These are phyloP conservation scores for Phainopepla nitens DNA, from an alignment of 2,113 vertebrate genomes.

Conservation along the genomic window DNA sequence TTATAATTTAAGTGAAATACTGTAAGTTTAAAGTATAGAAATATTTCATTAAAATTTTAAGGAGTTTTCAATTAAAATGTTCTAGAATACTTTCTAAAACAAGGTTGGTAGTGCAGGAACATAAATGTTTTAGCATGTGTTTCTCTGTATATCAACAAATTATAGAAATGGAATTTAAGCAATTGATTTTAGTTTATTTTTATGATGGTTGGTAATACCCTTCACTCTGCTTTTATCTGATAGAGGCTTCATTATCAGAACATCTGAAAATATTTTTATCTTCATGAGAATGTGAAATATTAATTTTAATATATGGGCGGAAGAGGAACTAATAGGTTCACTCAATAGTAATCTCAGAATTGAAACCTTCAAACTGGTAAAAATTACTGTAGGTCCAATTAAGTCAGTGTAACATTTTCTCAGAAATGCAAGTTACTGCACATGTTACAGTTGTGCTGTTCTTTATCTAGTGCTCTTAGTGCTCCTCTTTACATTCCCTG, in stretches of 20 bases:
- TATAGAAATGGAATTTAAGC: background rate
- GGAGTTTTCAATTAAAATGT: background rate
- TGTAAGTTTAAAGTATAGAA: background rate
- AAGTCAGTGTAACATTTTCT: background rate
- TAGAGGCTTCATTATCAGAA: background rate
- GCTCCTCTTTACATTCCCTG: background rate
- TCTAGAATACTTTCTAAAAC: background rate
- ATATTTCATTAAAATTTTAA: background rate
- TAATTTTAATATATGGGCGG: background rate
- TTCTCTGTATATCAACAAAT: background rate
- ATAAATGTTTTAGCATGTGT: background rate
- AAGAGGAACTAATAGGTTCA: background rate
- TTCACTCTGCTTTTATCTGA: background rate
- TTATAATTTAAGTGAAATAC: background rate
- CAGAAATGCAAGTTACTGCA: background rate
- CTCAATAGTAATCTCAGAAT: background rate
- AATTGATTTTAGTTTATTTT: background rate
- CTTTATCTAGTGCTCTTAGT: background rate
- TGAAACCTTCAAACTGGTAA: background rate
- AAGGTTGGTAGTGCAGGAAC: background rate
- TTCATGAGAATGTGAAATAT: background rate
- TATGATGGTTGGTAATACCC: background rate
- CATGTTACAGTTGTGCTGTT: background rate
- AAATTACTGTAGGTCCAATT: background rate
- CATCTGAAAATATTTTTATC: background rate